Percentiles rank a stretch among this genome's conserved stretches.
phyloP scores from a whole-genome alignment of 2,888 invertebrate species.

The Liposcelis brunnea region DNA sequence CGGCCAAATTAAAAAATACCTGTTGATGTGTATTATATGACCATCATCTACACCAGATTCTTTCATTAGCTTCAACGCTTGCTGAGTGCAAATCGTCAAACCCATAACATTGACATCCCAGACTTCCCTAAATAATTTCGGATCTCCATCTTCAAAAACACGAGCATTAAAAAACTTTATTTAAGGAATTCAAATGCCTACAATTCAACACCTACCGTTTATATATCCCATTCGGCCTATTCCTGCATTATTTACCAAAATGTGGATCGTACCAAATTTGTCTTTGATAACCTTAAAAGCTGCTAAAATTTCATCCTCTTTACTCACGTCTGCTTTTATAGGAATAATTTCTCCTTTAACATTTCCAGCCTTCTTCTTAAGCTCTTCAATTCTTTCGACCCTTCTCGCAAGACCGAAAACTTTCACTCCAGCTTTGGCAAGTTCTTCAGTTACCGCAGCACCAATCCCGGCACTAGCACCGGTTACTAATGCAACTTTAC shows the following conservation, averaged over 20 bases:
- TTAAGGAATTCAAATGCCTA: too few relatives aligned
- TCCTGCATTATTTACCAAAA: conserved; percentile 27
- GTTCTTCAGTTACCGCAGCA: not conserved
- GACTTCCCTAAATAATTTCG: conserved; percentile 11
- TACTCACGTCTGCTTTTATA: conserved; percentile 23
- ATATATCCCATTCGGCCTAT: conserved; percentile 16
- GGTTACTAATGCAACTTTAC: not conserved
- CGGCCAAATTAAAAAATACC: too few relatives aligned
- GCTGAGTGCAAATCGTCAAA: conserved; percentile 9
- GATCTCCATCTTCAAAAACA: conserved; percentile 18
- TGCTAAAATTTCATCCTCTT: conserved; percentile 22
- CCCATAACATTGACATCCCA: conserved; percentile 11
- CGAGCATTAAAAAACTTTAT: too few relatives aligned
- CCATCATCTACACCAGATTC: conserved; percentile 10
- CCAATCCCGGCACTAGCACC: not conserved
- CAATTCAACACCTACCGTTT: conserved; percentile 14
- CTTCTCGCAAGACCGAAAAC: not conserved
- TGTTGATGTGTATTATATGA: conserved; percentile 13
- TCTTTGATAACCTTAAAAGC: conserved; percentile 23
- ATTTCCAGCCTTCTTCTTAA: not conserved
- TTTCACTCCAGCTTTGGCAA: not conserved
- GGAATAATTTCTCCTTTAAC: conserved; percentile 21
- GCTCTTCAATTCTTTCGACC: not conserved
- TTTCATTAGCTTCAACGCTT: conserved; percentile 10
- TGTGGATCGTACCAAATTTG: conserved; percentile 23